Conservation (phyloP, 1,140 invertebrate species). For the Drosophila triauraria region DNA sequence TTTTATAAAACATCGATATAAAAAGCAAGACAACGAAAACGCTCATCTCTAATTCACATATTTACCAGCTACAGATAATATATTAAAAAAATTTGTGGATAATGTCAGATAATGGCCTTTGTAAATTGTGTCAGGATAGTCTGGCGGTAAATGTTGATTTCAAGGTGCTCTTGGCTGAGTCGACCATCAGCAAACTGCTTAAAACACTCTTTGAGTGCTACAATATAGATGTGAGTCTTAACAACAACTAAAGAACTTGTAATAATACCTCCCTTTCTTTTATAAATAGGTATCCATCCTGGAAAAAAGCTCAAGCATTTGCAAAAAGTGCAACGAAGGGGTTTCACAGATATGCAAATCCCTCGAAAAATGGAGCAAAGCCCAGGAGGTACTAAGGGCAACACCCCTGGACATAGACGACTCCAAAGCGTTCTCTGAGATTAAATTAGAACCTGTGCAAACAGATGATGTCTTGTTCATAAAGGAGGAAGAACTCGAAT, state of each 20-base stretch:
- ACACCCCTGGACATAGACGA: constrained; percentile 24
- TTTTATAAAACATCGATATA: background rate
- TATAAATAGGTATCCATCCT: constrained; percentile 3
- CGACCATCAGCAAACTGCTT: constrained; percentile 5
- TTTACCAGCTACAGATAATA: background rate
- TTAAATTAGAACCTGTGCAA: background rate
- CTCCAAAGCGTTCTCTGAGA: background rate
- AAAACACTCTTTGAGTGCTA: constrained; percentile 28
- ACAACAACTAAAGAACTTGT: background rate
- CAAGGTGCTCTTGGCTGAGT: background rate
- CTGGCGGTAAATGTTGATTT: background rate
- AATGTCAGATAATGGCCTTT: constrained; percentile 9
- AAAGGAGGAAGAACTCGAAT: background rate
- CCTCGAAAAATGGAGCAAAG: constrained; percentile 12
- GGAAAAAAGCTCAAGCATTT: background rate
- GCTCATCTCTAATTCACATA: background rate
- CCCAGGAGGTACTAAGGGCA: background rate
- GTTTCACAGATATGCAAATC: constrained; percentile 2
- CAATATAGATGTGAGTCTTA: constrained; percentile 13
- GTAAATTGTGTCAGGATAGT: constrained; percentile 25
- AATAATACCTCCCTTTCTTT: background rate
- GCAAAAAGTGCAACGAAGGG: background rate
- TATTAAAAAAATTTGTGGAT: background rate
- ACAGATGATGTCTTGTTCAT: background rate
- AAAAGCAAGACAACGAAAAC: background rate